Evolutionary conservation across 1,140 invertebrate genomes (phyloP), one percentile per base, ranked within the genome.

Genomic region (Sycophaga agraensis): DNA sequence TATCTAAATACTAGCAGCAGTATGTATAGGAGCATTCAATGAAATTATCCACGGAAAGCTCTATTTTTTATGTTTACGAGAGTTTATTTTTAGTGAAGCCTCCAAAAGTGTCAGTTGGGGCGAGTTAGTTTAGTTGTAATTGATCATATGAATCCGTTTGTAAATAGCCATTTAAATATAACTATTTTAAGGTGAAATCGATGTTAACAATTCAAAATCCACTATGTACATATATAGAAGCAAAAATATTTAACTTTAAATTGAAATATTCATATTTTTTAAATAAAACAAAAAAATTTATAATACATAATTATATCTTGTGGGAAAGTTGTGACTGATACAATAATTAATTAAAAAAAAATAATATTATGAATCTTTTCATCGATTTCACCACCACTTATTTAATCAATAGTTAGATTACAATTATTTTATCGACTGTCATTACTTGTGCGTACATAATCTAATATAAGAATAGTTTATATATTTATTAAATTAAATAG

Each of bases 41-140:
- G 40, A 11, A 7, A 9, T 4, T 43, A 43, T 46, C n/a, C 7
- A 24, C 26, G 26, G 6, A 46, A n/a, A 21, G 14, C 11, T 26
- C n/a, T n/a, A n/a, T 46, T 1, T 21, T 21, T 43, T 43, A 9
- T 43, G 11, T 46, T 46, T 24, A 46, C 4, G n/a, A n/a, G n/a
- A n/a, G n/a, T n/a, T 14, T 48, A 31, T 7, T 16, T 40, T 26
- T 9, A 26, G 4, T 22, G 37, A 40, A 8, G 11, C 12, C 26
- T 45, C 8, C 9, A 35, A 45, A 51, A 24, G 58, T 60, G 58
- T 53, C 58, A 60, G 58, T 60, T 60, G 58, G 40, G 58, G 35
- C 26, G 58, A 45, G 49, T 43, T 0, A 43, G 4, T 9, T 58
- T 46, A 16, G n/a, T n/a, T 46, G 17, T 48, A 48, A 43, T 45